These are phyloP conservation scores for Trinectes maculatus DNA, from an alignment of 2,113 vertebrate genomes.

Conservation along the genomic window DNA sequence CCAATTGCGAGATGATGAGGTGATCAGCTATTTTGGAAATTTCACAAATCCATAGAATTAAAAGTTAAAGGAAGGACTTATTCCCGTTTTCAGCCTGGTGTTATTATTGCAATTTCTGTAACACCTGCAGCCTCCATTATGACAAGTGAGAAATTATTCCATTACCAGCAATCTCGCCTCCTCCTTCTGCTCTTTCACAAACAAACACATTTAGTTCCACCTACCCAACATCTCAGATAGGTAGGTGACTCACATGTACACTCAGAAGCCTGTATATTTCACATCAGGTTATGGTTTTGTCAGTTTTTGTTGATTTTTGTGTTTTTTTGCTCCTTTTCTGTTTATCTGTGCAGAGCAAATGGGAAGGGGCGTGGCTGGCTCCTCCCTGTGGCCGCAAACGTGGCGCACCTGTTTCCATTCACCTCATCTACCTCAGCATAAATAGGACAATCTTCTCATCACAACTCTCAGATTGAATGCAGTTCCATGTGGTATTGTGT, in stretches of 20 bases:
- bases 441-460: neutral
- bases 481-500: too few relatives aligned
- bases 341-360: too few relatives aligned
- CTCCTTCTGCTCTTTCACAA: slow-evolving; percentile 13
- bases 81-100: slow-evolving; percentile 31
- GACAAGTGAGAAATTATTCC: slow-evolving; percentile 58
- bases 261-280: slow-evolving; percentile 13
- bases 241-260: neutral
- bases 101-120: slow-evolving; percentile 42
- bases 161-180: slow-evolving; percentile 38
- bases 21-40: neutral
- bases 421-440: too few relatives aligned
- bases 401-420: too few relatives aligned
- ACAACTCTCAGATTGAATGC: too few relatives aligned
- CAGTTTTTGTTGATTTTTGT: too few relatives aligned
- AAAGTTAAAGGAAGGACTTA: slow-evolving; percentile 40
- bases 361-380: too few relatives aligned
- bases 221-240: neutral
- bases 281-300: too few relatives aligned
- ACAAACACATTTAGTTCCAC: neutral
- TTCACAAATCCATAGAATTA: neutral
- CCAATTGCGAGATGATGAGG: neutral
- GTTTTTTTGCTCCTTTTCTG: too few relatives aligned
- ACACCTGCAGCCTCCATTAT: slow-evolving; percentile 42
- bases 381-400: too few relatives aligned